Conservation (phyloP, 2,888 invertebrate species). For the Acrobasis consociella region DNA sequence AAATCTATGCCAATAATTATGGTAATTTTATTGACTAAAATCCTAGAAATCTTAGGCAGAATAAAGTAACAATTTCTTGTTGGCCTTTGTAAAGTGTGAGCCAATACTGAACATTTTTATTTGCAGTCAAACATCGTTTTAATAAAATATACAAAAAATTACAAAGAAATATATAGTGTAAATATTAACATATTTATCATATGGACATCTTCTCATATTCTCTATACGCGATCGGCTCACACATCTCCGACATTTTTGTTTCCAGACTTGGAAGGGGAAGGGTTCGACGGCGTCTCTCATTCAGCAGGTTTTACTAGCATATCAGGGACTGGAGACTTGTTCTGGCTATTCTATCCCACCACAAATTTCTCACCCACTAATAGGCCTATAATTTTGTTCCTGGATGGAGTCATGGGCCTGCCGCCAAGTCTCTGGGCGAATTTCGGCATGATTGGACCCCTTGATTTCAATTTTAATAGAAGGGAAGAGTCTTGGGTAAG, state of each 20-base stretch:
- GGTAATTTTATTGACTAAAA: too few relatives aligned
- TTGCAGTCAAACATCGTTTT: too few relatives aligned
- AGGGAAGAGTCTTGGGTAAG: constrained; percentile 89
- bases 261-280: constrained; percentile 55
- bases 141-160: too few relatives aligned
- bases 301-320: constrained; percentile 90
- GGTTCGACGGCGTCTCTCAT: constrained; percentile 84
- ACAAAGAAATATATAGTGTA: too few relatives aligned
- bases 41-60: too few relatives aligned
- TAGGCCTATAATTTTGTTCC: constrained; percentile 90
- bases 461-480: constrained; percentile 84
- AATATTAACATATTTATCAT: too few relatives aligned
- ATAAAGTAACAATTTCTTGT: too few relatives aligned
- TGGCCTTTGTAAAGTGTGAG: too few relatives aligned
- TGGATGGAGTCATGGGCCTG: constrained; percentile 93
- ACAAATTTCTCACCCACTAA: constrained; percentile 75
- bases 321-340: constrained; percentile 87
- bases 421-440: constrained; percentile 93
- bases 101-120: too few relatives aligned
- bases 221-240: too few relatives aligned
- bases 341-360: constrained; percentile 94
- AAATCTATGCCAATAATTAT: too few relatives aligned
- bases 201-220: too few relatives aligned
- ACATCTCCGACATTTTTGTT: constrained; percentile 20
- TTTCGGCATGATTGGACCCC: constrained; percentile 91